These are phyloP conservation scores for Arizona elegans DNA, from an alignment of 2,113 vertebrate species.

Conservation along the genomic window DNA sequence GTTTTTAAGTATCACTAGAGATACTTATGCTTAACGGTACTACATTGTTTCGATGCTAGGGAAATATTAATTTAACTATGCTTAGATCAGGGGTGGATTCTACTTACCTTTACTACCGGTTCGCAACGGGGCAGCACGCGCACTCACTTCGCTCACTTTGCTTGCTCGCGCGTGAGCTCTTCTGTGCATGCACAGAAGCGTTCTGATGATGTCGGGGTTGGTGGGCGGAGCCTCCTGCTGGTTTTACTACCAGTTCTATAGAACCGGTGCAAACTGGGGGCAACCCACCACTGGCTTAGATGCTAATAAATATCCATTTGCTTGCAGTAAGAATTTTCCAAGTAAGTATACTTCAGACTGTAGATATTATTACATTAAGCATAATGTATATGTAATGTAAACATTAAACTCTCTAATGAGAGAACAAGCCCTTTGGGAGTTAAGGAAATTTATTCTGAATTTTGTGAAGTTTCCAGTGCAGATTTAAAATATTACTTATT, in stretches of 20 bases:
- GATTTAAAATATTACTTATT: constrained; percentile 32
- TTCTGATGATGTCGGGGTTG: too few species aligned
- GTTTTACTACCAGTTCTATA: too few species aligned
- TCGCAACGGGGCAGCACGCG: too few species aligned
- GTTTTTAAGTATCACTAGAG: background rate
- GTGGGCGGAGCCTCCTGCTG: too few species aligned
- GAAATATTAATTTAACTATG: background rate
- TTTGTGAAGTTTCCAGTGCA: background rate
- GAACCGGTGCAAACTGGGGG: too few species aligned
- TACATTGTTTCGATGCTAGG: background rate
- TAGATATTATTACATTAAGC: background rate
- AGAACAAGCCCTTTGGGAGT: background rate
- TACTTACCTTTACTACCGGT: too few species aligned
- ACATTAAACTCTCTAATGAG: background rate
- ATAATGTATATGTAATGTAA: background rate
- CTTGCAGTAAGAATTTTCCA: background rate
- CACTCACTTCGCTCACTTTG: too few species aligned
- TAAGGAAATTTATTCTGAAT: background rate
- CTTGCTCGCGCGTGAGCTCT: too few species aligned
- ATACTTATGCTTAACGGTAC: background rate
- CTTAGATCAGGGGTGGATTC: too few species aligned
- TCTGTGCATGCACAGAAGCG: too few species aligned
- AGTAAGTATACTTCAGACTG: background rate
- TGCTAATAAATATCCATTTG: background rate
- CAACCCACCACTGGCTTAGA: background rate